phyloP scores from a whole-genome alignment of 2,113 vertebrate genomes.

The Microcebus griseorufus region DNA sequence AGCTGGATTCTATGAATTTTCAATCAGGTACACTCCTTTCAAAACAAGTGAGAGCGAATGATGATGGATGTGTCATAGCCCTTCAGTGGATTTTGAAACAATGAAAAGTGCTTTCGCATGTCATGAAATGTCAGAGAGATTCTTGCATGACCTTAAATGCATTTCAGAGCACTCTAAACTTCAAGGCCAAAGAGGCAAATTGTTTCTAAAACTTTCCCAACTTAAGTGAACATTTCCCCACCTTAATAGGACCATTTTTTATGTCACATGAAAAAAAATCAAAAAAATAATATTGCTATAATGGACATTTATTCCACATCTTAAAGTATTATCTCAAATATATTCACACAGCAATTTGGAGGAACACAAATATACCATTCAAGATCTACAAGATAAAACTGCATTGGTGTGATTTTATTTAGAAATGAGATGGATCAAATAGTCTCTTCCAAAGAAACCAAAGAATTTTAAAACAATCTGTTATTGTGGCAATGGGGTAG shows the following conservation, averaged over 20 bases:
- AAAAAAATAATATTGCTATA: not conserved
- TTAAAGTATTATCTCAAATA: not conserved
- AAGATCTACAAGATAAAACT: not conserved
- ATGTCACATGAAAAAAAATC: not conserved
- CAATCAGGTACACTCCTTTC: not conserved
- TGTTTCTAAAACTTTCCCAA: not conserved
- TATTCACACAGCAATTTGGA: not conserved
- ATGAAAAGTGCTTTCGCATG: not conserved
- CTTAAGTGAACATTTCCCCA: not conserved
- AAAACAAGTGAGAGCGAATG: not conserved
- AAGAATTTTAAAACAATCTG: not conserved
- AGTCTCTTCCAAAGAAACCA: not conserved
- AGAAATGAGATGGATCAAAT: not conserved
- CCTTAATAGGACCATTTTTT: not conserved
- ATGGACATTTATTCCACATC: not conserved
- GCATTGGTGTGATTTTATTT: not conserved
- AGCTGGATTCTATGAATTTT: not conserved
- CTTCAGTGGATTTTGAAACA: not conserved
- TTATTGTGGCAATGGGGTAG: not conserved
- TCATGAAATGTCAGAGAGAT: not conserved
- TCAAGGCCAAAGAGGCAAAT: not conserved
- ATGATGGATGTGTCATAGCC: not conserved
- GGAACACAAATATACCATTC: not conserved
- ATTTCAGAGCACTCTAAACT: not conserved
- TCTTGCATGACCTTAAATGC: not conserved